Evolutionary conservation across 2,888 invertebrate species (phyloP), one percentile per base, ranked within the genome.

Genomic region (Folsomia candida): DNA sequence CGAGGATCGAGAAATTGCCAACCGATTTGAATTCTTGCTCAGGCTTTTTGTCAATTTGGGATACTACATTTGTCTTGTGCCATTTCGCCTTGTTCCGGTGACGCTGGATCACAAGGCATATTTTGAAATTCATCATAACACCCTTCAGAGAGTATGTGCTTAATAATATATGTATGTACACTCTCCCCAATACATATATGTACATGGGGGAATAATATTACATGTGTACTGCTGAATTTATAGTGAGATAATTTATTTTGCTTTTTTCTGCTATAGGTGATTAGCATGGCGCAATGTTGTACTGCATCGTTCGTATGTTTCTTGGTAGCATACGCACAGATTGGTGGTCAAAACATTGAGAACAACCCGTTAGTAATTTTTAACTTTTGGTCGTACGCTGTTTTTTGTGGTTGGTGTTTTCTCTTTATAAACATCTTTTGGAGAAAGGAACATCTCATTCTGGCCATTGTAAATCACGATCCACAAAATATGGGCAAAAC

Each of bases 301-400:
- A 27, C 28, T 14, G 29, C 61, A 4, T 26, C 61, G 2, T n/a
- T 61, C n/a, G 61, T 61, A n/a, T 61, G 61, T 28, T 29, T 61
- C 4, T 28, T 29, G 2, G 61, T 61, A n/a, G 61, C 61, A 14
- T 61, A 61, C 28, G 61, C 28, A 24, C 61, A 61, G 18, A 61
- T 61, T n/a, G 61, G 27, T 2, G 61, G 61, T 2, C 26, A 61
- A 28, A 28, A 61, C n/a, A 61, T 61, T 61, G 61, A 61, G 27
- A 61, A 61, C 27, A 61, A 61, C n/a, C 61, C 61, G n/a, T 4
- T 61, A 2, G 29, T 61, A 9, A 61, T 61, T 18, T 61, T 61
- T n/a, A 61, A 61, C 29, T 61, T 61, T 28, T 61, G 61, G 61
- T 61, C 61, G 9, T 61, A 61, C 22, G 26, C 61, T n/a, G 61